These are phyloP conservation scores for Elachura formosa DNA, from an alignment of 2,113 vertebrate genomes.

Conservation along the genomic window DNA sequence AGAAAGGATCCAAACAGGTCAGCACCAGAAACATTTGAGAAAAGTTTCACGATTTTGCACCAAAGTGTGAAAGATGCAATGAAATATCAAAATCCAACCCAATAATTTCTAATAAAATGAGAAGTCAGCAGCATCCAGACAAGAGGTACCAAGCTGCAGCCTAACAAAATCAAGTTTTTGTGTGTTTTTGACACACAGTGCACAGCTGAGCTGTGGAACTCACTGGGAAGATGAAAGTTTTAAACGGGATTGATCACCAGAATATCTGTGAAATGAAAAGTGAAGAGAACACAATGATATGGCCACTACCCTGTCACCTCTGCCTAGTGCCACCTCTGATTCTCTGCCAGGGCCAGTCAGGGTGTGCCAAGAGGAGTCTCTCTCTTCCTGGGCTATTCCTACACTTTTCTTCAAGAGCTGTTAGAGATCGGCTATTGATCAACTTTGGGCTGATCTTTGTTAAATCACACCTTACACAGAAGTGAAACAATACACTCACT, in stretches of 20 bases:
- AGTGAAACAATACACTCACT: not conserved
- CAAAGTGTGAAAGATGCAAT: rapidly evolving
- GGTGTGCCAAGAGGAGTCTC: not conserved
- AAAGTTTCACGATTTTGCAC: not conserved
- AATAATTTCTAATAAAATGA: not conserved
- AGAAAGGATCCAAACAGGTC: not conserved
- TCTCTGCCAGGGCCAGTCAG: not conserved
- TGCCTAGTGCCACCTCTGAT: not conserved
- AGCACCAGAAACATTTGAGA: not conserved
- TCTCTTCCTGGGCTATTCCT: not conserved
- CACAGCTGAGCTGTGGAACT: not conserved
- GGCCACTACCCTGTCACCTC: not conserved
- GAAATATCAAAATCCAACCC: not conserved
- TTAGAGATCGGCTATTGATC: not conserved
- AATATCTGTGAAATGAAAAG: not conserved
- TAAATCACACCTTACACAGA: not conserved
- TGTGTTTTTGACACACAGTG: not conserved
- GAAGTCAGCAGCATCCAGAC: not conserved
- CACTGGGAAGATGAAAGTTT: not conserved
- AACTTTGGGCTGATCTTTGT: not conserved
- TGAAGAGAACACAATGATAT: rapidly evolving
- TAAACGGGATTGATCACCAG: not conserved
- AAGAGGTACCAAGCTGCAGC: not conserved
- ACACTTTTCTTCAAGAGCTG: rapidly evolving
- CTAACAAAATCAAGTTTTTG: not conserved